Conservation (phyloP, 2,888 invertebrate species). For the Eristalis pertinax region DNA sequence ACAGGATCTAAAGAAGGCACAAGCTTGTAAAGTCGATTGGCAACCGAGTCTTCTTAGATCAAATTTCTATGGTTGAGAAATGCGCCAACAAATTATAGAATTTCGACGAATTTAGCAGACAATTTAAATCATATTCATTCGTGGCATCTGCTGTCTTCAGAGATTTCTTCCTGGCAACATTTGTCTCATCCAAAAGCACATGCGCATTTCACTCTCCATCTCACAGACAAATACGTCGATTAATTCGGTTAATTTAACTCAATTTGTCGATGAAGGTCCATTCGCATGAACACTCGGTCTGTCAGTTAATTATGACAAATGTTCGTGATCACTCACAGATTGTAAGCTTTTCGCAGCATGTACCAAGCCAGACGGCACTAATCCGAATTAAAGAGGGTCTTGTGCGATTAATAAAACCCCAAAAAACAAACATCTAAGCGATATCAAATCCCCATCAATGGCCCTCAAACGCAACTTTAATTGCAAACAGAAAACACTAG, state of each 20-base stretch:
- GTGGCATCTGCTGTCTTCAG: no score
- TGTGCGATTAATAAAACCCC: not conserved
- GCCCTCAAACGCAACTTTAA: not conserved
- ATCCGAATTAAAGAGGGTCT: not conserved
- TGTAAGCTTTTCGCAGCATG: no score
- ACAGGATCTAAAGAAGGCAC: no score
- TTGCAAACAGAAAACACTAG: not conserved
- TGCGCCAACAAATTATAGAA: no score
- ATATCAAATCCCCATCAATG: not conserved
- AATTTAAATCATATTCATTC: no score
- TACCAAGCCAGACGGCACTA: not conserved
- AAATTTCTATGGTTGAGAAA: no score
- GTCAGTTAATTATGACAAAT: not conserved
- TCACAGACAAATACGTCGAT: not conserved
- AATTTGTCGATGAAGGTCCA: not conserved
- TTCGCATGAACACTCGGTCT: not conserved
- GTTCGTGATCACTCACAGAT: not conserved
- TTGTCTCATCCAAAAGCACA: not conserved
- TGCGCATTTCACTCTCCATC: not conserved
- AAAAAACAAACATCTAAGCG: not conserved
- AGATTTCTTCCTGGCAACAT: not conserved
- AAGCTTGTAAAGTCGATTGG: no score
- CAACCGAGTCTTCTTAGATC: no score
- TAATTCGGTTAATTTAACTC: not conserved
- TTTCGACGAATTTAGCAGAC: no score